These are phyloP conservation scores for Drosophila tropicalis DNA, from an alignment of 1,140 invertebrate species.

Conservation along the genomic window DNA sequence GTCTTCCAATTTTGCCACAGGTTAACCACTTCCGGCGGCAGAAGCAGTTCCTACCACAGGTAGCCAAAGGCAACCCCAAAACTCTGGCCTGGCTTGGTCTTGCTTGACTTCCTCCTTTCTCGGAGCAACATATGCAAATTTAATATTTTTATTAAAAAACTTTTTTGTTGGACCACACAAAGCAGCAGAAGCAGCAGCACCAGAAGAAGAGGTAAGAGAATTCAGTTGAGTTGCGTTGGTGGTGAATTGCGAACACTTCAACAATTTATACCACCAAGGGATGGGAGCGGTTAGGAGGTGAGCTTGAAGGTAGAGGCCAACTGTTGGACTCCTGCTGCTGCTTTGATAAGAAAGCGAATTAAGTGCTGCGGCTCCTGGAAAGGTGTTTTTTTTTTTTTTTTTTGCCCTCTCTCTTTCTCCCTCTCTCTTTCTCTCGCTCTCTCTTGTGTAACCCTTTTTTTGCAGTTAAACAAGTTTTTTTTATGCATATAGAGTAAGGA, in stretches of 20 bases:
- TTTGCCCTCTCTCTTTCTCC: neutral
- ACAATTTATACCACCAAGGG: neutral
- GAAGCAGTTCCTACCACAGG: neutral
- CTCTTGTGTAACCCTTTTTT: neutral
- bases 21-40: slow-evolving; percentile 26
- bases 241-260: slow-evolving; percentile 17
- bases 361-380: slow-evolving; percentile 29
- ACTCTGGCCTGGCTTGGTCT: slow-evolving; percentile 13
- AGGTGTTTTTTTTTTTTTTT: neutral
- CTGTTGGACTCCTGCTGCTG: slow-evolving; percentile 10
- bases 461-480: slow-evolving; percentile 3
- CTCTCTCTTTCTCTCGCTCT: neutral
- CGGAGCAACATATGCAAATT: slow-evolving; percentile 49
- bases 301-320: neutral
- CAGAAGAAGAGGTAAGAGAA: neutral
- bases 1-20: neutral
- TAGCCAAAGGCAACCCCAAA: slow-evolving; percentile 27
- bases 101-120: slow-evolving; percentile 15
- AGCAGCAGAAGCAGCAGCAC: slow-evolving; percentile 12
- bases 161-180: slow-evolving; percentile 34
- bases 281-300: neutral
- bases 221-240: slow-evolving; percentile 8
- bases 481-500: neutral
- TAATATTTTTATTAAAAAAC: slow-evolving; percentile 58
- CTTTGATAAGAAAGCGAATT: slow-evolving; percentile 42